Base-by-base conservation (phyloP, 2,797 vertebrate genomes). In the Tapera naevia region DNA sequence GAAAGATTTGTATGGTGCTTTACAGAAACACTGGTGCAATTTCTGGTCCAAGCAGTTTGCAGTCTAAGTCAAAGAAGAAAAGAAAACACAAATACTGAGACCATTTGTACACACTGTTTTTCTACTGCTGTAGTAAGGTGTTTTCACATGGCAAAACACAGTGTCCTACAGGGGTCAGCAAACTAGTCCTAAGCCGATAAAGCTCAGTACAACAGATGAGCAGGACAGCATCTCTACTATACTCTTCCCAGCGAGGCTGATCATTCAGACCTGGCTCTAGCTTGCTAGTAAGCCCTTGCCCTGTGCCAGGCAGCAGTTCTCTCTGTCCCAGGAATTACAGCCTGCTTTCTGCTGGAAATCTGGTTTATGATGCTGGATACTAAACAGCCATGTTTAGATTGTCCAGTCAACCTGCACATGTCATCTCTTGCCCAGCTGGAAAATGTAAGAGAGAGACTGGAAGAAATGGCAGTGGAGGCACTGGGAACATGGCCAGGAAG, bases 201-300 rank as follows among this genome's bases (percentile, higher is more conserved):
- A 60, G 13, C 30, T 8, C 46, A 21, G 60, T 11, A 46, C 17
- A 50, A 51, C 57, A 46, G 14, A 1, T 1, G 35, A 81, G 58
- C 54, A 64, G 48, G 22, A n/a, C 25, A 23, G 30, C 0, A 0
- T n/a, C n/a, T 81, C 30, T 65, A 3, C 10, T 11, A 5, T 0
- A 0, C 50, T 22, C 48, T 87, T 60, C 32, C 43, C 74, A 69
- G 58, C 1, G 0, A 72, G 58, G 53, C 23, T 46, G 18, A 54
- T 50, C 33, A 13, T 13, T 62, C 13, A 1, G 56, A 85, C 37
- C 7, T 81, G 62, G 16, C 58, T 89, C 37, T 5, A 41, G 37
- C 12, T 82, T 65, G 37, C 30, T 6, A 3, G 10, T 24, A 60
- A 92, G 72, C 46, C 64, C 75, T 30, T 54, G 32, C 62, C 28